Base-by-base conservation (phyloP, 2,113 vertebrate species). In the Dolichallabes microphthalmus region DNA sequence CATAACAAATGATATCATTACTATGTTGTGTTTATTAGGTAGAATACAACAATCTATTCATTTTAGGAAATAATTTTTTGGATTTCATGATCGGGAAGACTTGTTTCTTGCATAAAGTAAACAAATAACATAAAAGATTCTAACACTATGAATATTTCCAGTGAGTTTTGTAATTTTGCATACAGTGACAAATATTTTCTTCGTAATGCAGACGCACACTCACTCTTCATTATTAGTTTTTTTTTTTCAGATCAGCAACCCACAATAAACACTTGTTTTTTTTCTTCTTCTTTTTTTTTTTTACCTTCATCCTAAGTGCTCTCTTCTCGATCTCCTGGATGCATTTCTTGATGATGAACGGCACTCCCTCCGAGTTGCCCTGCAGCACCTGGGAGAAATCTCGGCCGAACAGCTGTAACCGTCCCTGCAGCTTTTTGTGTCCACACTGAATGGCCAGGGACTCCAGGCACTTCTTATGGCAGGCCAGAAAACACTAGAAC, bases 401-500 rank as follows among this genome's bases (percentile, higher is more conserved):
- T 79, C 96, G 94, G 71, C 97, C 97, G 0, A 99, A 99, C 77
- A 99, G 95, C 92, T 97, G 97, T 85, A 99, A 94, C 53, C 97
- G 96, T 3, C 98, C 97, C 85, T 97, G 97, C 39, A 99, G 95
- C 83, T 97, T 98, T 94, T 98, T 98, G 88, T 98, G 97, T 1
- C 98, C 97, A 0, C 98, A 99, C 89, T 98, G 98, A 90, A 99
- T 98, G 88, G 98, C 96, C 92, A 99, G 90, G 0, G 97, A 97
- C 91, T 99, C 97, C 93, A 99, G 91, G 14, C 98, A 99, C 88
- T 98, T 98, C 91, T 98, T 99, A 93, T 99, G 98, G 88, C 98
- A 99, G 7, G 98, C 95, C 87, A 99, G 92, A 89, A 94, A 97
- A 91, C 98, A 99, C 98, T 99, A 89, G 2, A n/a, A 79, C 68